These are phyloP conservation scores for Drosophila kanekoi DNA, from an alignment of 2,888 invertebrate species.

Conservation along the genomic window DNA sequence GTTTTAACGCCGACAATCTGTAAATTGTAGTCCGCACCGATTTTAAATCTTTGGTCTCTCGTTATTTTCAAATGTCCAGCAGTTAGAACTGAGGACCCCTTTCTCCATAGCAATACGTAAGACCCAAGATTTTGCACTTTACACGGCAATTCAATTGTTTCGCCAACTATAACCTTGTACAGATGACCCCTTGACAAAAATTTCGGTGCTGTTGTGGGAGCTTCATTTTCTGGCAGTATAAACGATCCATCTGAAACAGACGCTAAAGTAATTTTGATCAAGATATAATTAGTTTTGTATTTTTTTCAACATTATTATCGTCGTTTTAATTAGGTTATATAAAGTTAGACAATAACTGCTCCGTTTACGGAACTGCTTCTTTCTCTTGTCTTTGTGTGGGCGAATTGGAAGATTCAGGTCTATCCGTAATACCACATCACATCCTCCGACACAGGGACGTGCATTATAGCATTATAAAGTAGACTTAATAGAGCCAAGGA, in stretches of 20 bases:
- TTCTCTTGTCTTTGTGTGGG: too few species aligned
- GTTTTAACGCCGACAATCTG: constrained; percentile 90
- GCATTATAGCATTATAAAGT: too few species aligned
- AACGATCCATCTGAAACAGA: constrained; percentile 70
- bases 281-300: background rate
- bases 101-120: constrained; percentile 89
- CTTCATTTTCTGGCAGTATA: constrained; percentile 72
- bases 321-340: too few species aligned
- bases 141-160: constrained; percentile 91
- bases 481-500: too few species aligned
- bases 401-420: too few species aligned
- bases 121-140: constrained; percentile 91
- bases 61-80: constrained; percentile 90
- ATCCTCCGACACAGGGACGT: too few species aligned
- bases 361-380: too few species aligned
- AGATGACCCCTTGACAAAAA: constrained; percentile 91
- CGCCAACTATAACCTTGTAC: constrained; percentile 91
- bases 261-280: constrained; percentile 26
- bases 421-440: too few species aligned
- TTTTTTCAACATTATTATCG: background rate
- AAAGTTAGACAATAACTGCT: too few species aligned
- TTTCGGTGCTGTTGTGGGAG: constrained; percentile 87
- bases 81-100: constrained; percentile 89
- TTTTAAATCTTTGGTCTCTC: constrained; percentile 88
- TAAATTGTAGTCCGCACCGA: constrained; percentile 89